These are phyloP conservation scores for Palythoa grandiflora DNA, from an alignment of 92 coral and sea anemone species.

Conservation along the genomic window DNA sequence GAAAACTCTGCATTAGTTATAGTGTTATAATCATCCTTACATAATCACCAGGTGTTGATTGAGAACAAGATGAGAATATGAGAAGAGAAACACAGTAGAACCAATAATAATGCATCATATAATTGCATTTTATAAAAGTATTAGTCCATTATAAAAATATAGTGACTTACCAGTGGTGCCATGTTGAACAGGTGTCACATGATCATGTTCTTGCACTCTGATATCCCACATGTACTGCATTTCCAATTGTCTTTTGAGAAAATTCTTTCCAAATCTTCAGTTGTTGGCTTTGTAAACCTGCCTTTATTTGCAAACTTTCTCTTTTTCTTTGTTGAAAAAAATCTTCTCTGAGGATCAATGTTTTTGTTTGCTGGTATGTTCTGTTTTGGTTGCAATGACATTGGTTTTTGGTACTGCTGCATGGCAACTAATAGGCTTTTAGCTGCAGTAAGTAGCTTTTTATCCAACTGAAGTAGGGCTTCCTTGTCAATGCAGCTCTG, in stretches of 20 bases:
- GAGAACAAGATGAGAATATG: neutral
- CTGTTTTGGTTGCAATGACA: slow-evolving; percentile 20
- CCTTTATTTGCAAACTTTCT: slow-evolving; percentile 21
- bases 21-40: neutral
- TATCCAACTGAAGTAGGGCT: slow-evolving; percentile 36
- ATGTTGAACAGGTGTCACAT: slow-evolving; percentile 34
- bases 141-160: neutral
- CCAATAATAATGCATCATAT: neutral
- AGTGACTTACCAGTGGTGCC: slow-evolving; percentile 29
- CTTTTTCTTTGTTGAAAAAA: slow-evolving; percentile 40
- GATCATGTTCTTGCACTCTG: slow-evolving; percentile 24
- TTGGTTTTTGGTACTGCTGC: slow-evolving; percentile 24
- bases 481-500: slow-evolving; percentile 21
- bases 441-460: slow-evolving; percentile 35
- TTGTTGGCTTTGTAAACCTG: slow-evolving; percentile 40
- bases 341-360: slow-evolving; percentile 37
- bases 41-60: neutral
- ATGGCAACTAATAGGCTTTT: slow-evolving; percentile 42
- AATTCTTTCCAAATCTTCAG: slow-evolving; percentile 38
- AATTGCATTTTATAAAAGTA: neutral
- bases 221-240: slow-evolving; percentile 22
- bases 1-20: neutral
- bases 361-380: slow-evolving; percentile 49
- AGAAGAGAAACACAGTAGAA: neutral
- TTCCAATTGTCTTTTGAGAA: slow-evolving; percentile 30